These are phyloP conservation scores for Batillaria attramentaria DNA, from an alignment of 1,140 invertebrate genomes.

Conservation along the genomic window DNA sequence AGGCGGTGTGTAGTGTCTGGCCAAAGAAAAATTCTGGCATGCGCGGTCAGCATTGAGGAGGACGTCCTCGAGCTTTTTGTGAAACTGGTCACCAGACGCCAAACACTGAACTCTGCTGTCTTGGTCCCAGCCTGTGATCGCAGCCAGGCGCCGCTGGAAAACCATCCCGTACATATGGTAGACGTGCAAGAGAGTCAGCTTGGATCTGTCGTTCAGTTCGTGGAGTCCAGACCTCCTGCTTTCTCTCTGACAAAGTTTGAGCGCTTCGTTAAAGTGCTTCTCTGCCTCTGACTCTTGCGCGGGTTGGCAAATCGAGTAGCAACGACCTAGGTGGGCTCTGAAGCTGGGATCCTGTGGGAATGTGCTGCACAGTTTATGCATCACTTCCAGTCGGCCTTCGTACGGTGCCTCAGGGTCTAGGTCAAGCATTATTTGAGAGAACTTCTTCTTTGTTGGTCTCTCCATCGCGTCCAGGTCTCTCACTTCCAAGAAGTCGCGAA, in stretches of 20 bases:
- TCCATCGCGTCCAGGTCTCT: conserved; percentile 24
- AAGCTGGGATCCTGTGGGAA: conserved; percentile 49
- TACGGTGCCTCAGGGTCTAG: conserved; percentile 41
- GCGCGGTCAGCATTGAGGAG: conserved; percentile 25
- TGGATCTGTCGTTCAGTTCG: conserved; percentile 34
- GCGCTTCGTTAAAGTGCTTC: conserved; percentile 37
- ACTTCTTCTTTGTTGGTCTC: neutral
- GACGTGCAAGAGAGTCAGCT: conserved; percentile 42
- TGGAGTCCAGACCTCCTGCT: neutral
- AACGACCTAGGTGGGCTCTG: conserved; percentile 48
- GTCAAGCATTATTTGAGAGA: conserved; percentile 43
- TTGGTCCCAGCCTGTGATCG: conserved; percentile 35
- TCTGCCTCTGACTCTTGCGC: conserved; percentile 42
- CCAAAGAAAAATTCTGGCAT: conserved; percentile 29
- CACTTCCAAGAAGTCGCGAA: conserved; percentile 39
- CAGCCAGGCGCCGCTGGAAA: conserved; percentile 31
- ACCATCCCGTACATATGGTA: conserved; percentile 47
- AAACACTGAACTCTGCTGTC: neutral
- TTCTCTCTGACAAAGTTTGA: neutral
- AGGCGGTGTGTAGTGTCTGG: conserved; percentile 27
- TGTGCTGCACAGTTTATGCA: conserved; percentile 32
- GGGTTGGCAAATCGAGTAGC: conserved; percentile 39
- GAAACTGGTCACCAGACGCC: neutral
- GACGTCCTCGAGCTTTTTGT: conserved; percentile 20
- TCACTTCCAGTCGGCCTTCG: conserved; percentile 37